Evolutionary conservation across 1,140 invertebrate genomes (phyloP), one percentile per base, ranked within the genome.

Genomic region (Rhagoletis pomonella): DNA sequence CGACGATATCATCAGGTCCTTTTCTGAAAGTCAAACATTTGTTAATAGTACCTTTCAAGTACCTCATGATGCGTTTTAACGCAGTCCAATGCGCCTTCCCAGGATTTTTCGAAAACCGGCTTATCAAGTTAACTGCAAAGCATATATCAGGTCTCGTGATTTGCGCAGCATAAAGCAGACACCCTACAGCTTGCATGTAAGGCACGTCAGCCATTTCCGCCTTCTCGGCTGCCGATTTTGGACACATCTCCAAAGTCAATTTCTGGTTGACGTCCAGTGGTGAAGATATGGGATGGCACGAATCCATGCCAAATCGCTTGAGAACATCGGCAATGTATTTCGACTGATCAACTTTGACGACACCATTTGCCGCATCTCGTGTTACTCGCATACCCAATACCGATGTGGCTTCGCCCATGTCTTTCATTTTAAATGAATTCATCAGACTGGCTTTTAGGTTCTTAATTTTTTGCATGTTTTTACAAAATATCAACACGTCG

Each of bases 391-490:
- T 87, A 12, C 86, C 86, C 2, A 87, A 55, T 39, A 87, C 47
- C 39, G 65, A 50, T 44, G 86, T 60, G 4, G 65, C 86, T 47
- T 87, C 50, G 10, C 86, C 65, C 47, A 87, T 73, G 19, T 90
- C 88, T 65, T 89, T 92, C 12, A 93, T 92, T 88, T 90, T 69
- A 87, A 93, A 91, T 88, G 64, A 73, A 17, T 64, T 81, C 86
- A 88, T 86, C 58, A 93, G 69, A 60, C 88, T 58, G 47, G 60
- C 9, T 58, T 91, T 47, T 7, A 91, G 58, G 4, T 85, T 9
- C 10, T 89, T 50, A 77, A 90, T 88, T n/a, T 77, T 85, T 62
- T 88, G 50, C 2, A 85, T 55, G 59, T 88, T 86, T 29, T 90
- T 89, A 60, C 77, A 90, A 60, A 90, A 90, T 55, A 93, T 88